phyloP scores from a whole-genome alignment of 2,113 vertebrate species.

The Plectropomus leopardus region DNA sequence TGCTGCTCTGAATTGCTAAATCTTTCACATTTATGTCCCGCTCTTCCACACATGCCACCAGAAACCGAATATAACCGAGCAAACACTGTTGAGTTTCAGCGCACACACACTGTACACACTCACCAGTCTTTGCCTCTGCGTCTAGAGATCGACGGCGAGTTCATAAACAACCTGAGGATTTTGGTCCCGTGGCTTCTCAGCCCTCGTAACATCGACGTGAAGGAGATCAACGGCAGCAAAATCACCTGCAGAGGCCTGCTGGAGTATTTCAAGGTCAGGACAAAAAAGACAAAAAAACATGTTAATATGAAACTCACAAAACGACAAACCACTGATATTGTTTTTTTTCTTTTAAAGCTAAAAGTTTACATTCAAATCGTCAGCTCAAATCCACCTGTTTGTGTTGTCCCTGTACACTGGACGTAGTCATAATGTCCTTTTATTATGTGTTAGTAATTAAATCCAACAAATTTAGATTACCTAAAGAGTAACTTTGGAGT shows the following conservation, averaged over 20 bases:
- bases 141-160: constrained; percentile 95
- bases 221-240: constrained; percentile 98
- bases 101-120: neutral
- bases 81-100: neutral
- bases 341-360: neutral
- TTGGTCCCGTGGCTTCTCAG: constrained; percentile 97
- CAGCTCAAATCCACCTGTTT: neutral
- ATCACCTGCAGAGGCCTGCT: constrained; percentile 97
- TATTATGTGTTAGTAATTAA: neutral
- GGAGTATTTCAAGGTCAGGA: constrained; percentile 96
- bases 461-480: neutral
- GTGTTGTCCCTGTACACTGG: neutral
- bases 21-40: neutral
- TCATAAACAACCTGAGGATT: constrained; percentile 95
- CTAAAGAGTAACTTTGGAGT: neutral
- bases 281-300: fast-evolving
- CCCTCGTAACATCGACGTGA: constrained; percentile 92
- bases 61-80: neutral
- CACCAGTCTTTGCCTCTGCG: neutral
- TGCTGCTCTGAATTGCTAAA: neutral
- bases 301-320: neutral
- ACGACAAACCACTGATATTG: neutral
- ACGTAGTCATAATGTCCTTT: neutral
- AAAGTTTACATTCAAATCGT: neutral
- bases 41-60: neutral